These are phyloP conservation scores for Frieseomelitta varia DNA, from an alignment of 1,140 invertebrate genomes.

Conservation along the genomic window DNA sequence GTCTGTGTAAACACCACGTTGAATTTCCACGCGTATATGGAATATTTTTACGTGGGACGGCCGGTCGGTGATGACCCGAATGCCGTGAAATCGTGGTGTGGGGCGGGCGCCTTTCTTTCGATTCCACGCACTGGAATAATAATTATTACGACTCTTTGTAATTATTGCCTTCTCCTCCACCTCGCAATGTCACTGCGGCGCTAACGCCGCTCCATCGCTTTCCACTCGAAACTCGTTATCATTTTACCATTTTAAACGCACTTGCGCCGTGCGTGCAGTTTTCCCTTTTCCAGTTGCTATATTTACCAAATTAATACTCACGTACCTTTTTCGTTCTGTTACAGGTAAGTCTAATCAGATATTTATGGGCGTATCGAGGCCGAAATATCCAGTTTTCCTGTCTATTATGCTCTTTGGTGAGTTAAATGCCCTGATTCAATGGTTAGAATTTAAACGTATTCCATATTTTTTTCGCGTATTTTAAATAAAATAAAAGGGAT, in stretches of 20 bases:
- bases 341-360: neutral
- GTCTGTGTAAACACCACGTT: constrained; percentile 2
- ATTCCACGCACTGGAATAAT: constrained; percentile 58
- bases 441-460: too few relatives aligned
- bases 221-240: constrained; percentile 10
- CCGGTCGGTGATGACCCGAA: constrained; percentile 64
- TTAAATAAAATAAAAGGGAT: too few relatives aligned
- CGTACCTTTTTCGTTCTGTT: neutral
- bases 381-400: neutral
- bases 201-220: constrained; percentile 19
- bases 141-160: constrained; percentile 35
- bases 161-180: constrained; percentile 34
- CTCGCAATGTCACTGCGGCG: neutral
- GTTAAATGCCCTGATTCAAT: neutral
- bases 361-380: neutral
- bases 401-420: neutral
- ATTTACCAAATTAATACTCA: neutral
- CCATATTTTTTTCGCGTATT: too few relatives aligned
- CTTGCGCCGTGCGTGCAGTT: constrained; percentile 20
- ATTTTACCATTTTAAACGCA: constrained; percentile 21
- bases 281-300: constrained; percentile 11
- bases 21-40: constrained; percentile 28
- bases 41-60: constrained; percentile 63
- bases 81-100: constrained; percentile 64
- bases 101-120: constrained; percentile 40